Evolutionary conservation across 2,113 vertebrate species (phyloP).

Genomic region (Xenopus laevis): DNA sequence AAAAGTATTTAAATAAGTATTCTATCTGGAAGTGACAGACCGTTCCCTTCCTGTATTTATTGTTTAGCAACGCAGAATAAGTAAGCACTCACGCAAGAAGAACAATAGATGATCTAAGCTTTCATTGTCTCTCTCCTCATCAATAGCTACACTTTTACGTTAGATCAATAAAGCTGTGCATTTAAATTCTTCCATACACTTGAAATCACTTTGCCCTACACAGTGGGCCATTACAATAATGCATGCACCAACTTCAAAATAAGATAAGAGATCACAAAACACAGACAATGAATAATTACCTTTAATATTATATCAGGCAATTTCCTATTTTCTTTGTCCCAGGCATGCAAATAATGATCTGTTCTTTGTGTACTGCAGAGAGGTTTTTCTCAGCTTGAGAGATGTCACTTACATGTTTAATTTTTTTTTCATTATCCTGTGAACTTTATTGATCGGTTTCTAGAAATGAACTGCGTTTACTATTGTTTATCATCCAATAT

Average conservation of each 20-base stretch:
- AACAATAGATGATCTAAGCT: background rate
- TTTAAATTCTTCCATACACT: background rate
- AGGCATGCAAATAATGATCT: slow-evolving; percentile 17
- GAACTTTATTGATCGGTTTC: slow-evolving; percentile 30
- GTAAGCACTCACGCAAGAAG: background rate
- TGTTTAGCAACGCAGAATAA: background rate
- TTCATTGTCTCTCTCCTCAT: background rate
- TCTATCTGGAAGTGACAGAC: background rate
- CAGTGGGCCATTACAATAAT: background rate
- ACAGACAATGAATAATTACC: background rate
- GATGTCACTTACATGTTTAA: slow-evolving; percentile 17
- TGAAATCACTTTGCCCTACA: background rate
- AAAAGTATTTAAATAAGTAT: background rate
- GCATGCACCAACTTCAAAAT: background rate
- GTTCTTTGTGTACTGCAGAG: slow-evolving; percentile 4
- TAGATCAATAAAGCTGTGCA: background rate
- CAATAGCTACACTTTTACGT: background rate
- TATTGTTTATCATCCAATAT: slow-evolving; percentile 31
- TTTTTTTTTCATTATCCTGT: slow-evolving; percentile 26
- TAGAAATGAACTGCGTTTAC: slow-evolving; percentile 21
- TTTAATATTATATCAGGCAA: slow-evolving; percentile 2
- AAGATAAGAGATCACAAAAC: background rate
- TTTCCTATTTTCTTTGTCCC: slow-evolving; percentile 15
- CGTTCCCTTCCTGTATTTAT: background rate
- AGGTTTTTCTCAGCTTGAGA: slow-evolving; percentile 18